phyloP scores from a whole-genome alignment of 2,113 vertebrate species.

The Microtus oregoni region DNA sequence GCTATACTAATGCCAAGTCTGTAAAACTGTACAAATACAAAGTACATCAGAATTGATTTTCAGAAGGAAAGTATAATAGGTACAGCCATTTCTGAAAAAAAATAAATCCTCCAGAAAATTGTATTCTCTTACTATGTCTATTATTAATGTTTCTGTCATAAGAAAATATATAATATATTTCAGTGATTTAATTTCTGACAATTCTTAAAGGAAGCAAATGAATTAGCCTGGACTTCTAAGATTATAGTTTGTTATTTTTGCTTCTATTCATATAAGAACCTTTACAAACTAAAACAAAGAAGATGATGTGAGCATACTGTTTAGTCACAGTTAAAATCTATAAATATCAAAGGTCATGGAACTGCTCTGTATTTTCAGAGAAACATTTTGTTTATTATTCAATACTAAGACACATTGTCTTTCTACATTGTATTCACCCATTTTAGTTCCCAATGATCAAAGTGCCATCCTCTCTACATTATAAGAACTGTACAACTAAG shows the following conservation, averaged over 20 bases:
- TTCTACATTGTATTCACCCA: neutral
- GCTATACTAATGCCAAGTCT: conserved; percentile 13
- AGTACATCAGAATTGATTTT: neutral
- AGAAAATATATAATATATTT: neutral
- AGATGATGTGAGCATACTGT: neutral
- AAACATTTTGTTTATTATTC: neutral
- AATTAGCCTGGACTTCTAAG: neutral
- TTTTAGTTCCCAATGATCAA: neutral
- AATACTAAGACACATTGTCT: neutral
- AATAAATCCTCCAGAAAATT: neutral
- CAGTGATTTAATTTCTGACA: neutral
- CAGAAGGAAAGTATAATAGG: neutral
- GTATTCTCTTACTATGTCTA: neutral
- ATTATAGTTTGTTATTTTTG: conserved; percentile 2
- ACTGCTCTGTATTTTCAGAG: neutral
- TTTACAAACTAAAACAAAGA: neutral
- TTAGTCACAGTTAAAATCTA: neutral
- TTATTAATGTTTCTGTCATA: neutral
- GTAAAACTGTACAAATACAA: neutral
- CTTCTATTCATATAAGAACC: neutral
- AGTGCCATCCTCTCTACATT: neutral
- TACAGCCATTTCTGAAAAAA: neutral
- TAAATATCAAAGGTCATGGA: neutral
- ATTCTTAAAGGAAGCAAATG: neutral
- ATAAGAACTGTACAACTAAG: neutral